These are phyloP conservation scores for Deladenus siricidicola DNA, from an alignment of 2,888 invertebrate genomes.

Conservation along the genomic window DNA sequence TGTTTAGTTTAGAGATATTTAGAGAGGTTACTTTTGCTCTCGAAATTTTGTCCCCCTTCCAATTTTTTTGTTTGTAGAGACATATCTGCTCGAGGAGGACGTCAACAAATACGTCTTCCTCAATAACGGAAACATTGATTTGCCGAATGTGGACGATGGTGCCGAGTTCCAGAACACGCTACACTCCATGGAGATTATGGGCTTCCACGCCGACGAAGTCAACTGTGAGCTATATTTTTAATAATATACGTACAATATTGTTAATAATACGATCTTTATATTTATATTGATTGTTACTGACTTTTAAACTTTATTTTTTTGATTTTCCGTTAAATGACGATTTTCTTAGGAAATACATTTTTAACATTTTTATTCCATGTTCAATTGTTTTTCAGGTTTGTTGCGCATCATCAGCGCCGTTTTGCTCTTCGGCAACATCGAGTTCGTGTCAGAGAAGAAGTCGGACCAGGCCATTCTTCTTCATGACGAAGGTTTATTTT, in stretches of 20 bases:
- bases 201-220: slow-evolving; percentile 88
- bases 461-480: slow-evolving; percentile 96
- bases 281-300: not conserved
- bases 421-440: slow-evolving; percentile 93
- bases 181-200: slow-evolving; percentile 98
- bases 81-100: slow-evolving; percentile 87
- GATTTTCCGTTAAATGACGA: too few relatives aligned
- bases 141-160: slow-evolving; percentile 84
- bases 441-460: slow-evolving; percentile 94
- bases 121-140: slow-evolving; percentile 74
- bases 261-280: not conserved
- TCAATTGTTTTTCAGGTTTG: slow-evolving; percentile 63
- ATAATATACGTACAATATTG: too few relatives aligned
- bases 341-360: too few relatives aligned
- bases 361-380: slow-evolving; percentile 7
- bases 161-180: slow-evolving; percentile 86
- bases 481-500: slow-evolving; percentile 69
- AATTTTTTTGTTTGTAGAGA: slow-evolving; percentile 25
- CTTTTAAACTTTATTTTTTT: too few relatives aligned
- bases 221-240: slow-evolving; percentile 58
- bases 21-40: too few relatives aligned
- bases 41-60: too few relatives aligned
- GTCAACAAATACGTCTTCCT: slow-evolving; percentile 81
- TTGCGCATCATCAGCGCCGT: slow-evolving; percentile 92
- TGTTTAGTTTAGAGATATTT: too few relatives aligned